Evolutionary conservation across 2,888 invertebrate genomes (phyloP).

Genomic region (Drosophila tanythrix): DNA sequence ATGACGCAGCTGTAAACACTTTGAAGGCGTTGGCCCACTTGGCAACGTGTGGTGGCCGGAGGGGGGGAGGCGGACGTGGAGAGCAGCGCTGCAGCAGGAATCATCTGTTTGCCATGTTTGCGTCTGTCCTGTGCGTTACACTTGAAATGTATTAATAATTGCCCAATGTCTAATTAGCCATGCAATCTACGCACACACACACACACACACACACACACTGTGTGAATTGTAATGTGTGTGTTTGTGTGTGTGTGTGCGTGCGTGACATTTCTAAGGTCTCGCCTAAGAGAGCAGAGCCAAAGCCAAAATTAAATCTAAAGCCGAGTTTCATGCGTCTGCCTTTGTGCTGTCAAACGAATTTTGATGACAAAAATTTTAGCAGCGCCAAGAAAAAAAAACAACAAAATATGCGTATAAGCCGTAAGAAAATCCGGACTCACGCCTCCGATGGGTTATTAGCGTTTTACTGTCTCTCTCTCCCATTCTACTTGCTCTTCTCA

Average conservation of each 20-base stretch:
- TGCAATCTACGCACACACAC: conserved; percentile 49
- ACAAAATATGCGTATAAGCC: conserved; percentile 42
- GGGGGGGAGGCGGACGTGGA: not conserved
- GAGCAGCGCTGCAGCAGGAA: conserved; percentile 9
- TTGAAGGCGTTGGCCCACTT: conserved; percentile 68
- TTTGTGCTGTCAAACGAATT: conserved; percentile 30
- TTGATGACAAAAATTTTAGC: conserved; percentile 48
- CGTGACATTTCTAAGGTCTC: conserved; percentile 8
- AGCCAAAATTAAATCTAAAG: conserved; percentile 14
- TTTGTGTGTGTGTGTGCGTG: conserved; percentile 4
- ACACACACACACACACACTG: conserved; percentile 1
- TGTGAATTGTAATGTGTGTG: not conserved
- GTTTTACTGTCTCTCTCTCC: not conserved
- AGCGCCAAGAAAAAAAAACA: conserved; percentile 47
- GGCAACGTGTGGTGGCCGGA: conserved; percentile 15
- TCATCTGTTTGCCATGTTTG: conserved; percentile 54
- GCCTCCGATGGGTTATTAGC: conserved; percentile 24
- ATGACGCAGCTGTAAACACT: conserved; percentile 78
- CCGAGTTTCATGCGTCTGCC: conserved; percentile 9
- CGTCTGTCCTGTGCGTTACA: conserved; percentile 33
- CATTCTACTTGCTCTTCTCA: not conserved
- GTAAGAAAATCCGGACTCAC: conserved; percentile 16
- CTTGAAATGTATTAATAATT: conserved; percentile 72
- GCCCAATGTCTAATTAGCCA: conserved; percentile 75
- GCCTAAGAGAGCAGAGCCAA: conserved; percentile 12